Evolutionary conservation across 2,888 invertebrate species (phyloP).

Genomic region (Frankliniella fusca): DNA sequence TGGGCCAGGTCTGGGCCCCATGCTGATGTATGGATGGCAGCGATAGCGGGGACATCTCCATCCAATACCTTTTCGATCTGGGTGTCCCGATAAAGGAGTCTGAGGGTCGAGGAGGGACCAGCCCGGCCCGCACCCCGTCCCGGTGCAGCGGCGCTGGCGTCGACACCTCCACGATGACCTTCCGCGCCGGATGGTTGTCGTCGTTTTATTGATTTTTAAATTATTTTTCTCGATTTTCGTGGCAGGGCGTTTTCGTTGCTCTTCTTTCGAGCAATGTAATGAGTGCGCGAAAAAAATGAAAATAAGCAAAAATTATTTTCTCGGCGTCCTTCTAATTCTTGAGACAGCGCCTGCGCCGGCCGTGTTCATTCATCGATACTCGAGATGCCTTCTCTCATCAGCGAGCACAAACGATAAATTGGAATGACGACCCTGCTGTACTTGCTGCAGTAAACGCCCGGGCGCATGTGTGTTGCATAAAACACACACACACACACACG

Average conservation of each 20-base stretch:
- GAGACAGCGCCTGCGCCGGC: no score
- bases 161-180: not conserved
- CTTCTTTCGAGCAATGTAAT: no score
- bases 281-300: no score
- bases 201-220: no score
- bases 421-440: not conserved
- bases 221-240: no score
- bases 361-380: no score
- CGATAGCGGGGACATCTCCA: constrained; percentile 3
- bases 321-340: no score
- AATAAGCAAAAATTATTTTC: no score
- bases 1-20: not conserved
- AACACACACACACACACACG: constrained; percentile 7
- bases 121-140: not conserved
- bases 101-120: not conserved
- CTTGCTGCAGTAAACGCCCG: not conserved
- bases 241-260: no score
- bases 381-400: no score
- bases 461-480: no score
- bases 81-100: not conserved
- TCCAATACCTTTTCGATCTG: not conserved
- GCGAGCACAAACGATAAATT: not conserved
- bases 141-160: not conserved
- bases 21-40: not conserved
- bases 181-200: no score